Evolutionary conservation across 2,888 invertebrate species (phyloP).

Genomic region (Drosophila meridiana): DNA sequence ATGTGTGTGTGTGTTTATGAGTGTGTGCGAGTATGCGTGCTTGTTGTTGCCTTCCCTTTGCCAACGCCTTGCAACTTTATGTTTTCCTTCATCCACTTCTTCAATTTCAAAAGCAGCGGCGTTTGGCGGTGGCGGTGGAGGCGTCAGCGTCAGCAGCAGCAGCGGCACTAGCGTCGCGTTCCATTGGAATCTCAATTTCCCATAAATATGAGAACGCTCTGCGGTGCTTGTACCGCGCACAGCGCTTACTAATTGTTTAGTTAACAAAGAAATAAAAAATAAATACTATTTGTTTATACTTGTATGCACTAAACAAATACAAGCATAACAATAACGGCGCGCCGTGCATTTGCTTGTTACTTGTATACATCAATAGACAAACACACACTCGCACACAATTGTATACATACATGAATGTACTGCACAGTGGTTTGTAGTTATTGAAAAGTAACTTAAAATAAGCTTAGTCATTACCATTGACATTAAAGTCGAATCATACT

Average conservation of each 20-base stretch:
- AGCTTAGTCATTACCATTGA: neutral
- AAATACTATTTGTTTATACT: conserved; percentile 62
- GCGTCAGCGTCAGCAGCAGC: too few species aligned
- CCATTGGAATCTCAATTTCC: conserved; percentile 51
- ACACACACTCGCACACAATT: neutral
- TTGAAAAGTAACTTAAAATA: neutral
- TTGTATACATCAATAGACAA: neutral
- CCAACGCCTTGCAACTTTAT: conserved; percentile 63
- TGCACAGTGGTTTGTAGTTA: conserved; percentile 29
- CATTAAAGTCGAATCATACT: neutral
- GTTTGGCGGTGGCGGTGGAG: conserved; percentile 2
- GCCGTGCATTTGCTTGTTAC: conserved; percentile 24
- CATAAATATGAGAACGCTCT: conserved; percentile 23
- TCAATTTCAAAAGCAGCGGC: conserved; percentile 43
- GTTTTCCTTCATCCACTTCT: conserved; percentile 66
- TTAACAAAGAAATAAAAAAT: conserved; percentile 27
- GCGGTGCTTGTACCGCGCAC: conserved; percentile 5
- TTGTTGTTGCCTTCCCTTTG: conserved; percentile 35
- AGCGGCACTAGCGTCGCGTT: conserved; percentile 24
- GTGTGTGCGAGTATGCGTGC: conserved; percentile 15
- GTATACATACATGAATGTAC: neutral
- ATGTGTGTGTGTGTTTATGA: conserved; percentile 5
- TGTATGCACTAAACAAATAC: conserved; percentile 40
- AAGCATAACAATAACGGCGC: conserved; percentile 25
- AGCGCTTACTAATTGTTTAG: conserved; percentile 61